Evolutionary conservation across 2,797 vertebrate genomes (phyloP), one percentile per base, ranked within the genome.

Genomic region (Oceanodroma leucorhoa): DNA sequence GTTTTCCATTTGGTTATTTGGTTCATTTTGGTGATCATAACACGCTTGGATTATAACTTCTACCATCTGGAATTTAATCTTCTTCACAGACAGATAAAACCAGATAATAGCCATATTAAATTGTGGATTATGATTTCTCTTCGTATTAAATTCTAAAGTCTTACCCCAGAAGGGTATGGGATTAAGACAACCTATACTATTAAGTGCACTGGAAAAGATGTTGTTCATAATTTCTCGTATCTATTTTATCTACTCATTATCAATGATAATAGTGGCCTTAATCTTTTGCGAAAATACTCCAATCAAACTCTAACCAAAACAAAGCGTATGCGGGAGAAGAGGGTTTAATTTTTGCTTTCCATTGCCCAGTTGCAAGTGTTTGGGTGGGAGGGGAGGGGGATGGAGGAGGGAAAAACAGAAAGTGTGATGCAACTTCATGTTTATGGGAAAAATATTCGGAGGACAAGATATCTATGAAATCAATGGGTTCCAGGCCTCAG

Each of bases 41-140:
- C 85, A 95, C 89, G 91, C 78, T 92, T 97, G 96, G 96, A 96
- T 97, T 96, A 97, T 94, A 97, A 95, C 84, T 94, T 90, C 87
- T 87, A 97, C 95, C 95, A 95, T 97, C 97, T 97, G 96, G 95
- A 95, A 95, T 94, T 91, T 96, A 97, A 97, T 97, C 96, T 97
- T 97, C 95, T 96, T 94, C 96, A 96, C 94, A 97, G 96, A 97
- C 97, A 96, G 96, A 89, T 92, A 97, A 96, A 97, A 96, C 93
- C 93, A 96, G 95, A 94, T 95, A 93, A 97, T 91, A 96, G 92
- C 91, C 95, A 95, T 94, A 97, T 96, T 97, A 96, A 97, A 96
- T 94, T 96, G 91, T 96, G 95, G 96, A 96, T 95, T 97, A 95
- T 97, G 78, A 96, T 96, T 93, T 94, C 94, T 93, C 93, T 93